Conservation (phyloP, 1,140 invertebrate genomes). For the Cyclina sinensis region DNA sequence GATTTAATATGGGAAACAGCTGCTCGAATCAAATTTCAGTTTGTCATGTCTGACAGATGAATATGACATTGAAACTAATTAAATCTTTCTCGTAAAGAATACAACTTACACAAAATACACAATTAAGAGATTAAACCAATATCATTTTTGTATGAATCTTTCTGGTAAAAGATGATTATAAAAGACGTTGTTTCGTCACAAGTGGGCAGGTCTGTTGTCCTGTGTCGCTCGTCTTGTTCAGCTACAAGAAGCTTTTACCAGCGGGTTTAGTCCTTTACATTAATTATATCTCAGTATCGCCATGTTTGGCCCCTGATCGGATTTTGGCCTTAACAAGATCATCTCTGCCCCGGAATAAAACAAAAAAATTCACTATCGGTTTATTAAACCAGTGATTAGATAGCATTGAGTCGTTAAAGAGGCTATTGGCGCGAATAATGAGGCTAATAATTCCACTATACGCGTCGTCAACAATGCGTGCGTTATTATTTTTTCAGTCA, state of each 20-base stretch:
- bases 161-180: too few relatives aligned
- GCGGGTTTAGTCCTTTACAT: not conserved
- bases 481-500: slow-evolving; percentile 51
- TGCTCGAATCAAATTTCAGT: too few relatives aligned
- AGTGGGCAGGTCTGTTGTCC: not conserved
- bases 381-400: slow-evolving; percentile 64
- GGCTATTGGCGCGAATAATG: slow-evolving; percentile 48
- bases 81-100: too few relatives aligned
- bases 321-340: slow-evolving; percentile 41
- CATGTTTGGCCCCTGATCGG: slow-evolving; percentile 37
- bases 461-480: slow-evolving; percentile 48
- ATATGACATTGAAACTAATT: too few relatives aligned
- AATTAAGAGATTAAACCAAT: too few relatives aligned
- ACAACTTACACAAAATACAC: too few relatives aligned
- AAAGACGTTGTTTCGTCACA: not conserved
- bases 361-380: slow-evolving; percentile 10
- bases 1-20: too few relatives aligned
- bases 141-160: too few relatives aligned
- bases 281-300: slow-evolving; percentile 39
- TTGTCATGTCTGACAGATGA: too few relatives aligned
- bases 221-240: not conserved
- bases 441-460: slow-evolving; percentile 43
- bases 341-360: not conserved
- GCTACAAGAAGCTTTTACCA: not conserved
- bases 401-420: slow-evolving; percentile 18